Evolutionary conservation across 2,888 invertebrate genomes (phyloP).

Genomic region (Polydrusus tereticollis): DNA sequence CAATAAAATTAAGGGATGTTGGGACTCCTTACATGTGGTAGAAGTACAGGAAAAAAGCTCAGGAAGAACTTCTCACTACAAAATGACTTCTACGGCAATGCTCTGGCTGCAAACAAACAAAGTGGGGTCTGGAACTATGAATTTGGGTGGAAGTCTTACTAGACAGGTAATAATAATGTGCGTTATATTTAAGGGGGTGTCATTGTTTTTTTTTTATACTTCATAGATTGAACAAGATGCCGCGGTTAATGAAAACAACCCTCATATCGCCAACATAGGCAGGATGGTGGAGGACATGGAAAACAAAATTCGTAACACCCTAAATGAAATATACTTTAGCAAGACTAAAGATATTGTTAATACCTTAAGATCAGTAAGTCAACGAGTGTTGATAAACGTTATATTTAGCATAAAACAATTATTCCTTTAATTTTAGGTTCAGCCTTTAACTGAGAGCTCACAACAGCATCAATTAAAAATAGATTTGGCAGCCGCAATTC

Average conservation of each 20-base stretch:
- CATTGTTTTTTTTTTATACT: not conserved
- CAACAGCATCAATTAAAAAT: conserved; percentile 88
- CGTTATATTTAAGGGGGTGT: not conserved
- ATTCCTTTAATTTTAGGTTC: conserved; percentile 36
- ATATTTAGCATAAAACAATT: too few species aligned
- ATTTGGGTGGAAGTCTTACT: conserved; percentile 97
- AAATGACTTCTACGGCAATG: conserved; percentile 99
- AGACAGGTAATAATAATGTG: conserved; percentile 79
- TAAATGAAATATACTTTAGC: conserved; percentile 99
- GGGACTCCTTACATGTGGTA: conserved; percentile 99
- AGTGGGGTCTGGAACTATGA: conserved; percentile 97
- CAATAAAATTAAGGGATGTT: conserved; percentile 98
- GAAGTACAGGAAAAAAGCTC: conserved; percentile 98
- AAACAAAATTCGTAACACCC: conserved; percentile 97
- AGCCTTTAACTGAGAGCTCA: conserved; percentile 57
- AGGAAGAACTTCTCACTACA: conserved; percentile 96
- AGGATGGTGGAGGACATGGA: conserved; percentile 99
- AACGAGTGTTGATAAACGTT: not conserved
- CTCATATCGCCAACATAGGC: conserved; percentile 99
- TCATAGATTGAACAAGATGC: conserved; percentile 90
- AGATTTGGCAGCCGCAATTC: conserved; percentile 86
- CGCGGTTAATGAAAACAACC: conserved; percentile 90
- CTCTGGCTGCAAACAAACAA: conserved; percentile 99
- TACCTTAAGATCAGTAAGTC: conserved; percentile 77
- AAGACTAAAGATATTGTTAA: conserved; percentile 99